Conservation (phyloP, 1,140 invertebrate genomes). For the Oreohelix idahoensis region DNA sequence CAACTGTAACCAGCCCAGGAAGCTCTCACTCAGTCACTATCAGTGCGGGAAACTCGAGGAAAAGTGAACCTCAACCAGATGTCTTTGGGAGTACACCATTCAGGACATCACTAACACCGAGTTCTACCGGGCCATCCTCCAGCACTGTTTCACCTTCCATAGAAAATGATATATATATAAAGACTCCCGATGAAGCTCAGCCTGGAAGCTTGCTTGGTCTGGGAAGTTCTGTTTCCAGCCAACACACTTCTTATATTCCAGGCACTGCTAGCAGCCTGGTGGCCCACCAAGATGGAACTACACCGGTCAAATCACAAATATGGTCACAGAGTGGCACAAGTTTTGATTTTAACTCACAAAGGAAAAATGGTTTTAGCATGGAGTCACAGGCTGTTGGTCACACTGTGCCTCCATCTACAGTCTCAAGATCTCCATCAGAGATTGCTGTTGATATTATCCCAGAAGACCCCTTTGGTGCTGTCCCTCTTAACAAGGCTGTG, state of each 20-base stretch:
- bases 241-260: background rate
- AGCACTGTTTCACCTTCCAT: constrained; percentile 50
- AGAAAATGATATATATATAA: constrained; percentile 44
- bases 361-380: too few relatives aligned
- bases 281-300: constrained; percentile 15
- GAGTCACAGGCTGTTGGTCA: background rate
- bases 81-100: constrained; percentile 86
- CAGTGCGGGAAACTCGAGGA: constrained; percentile 4
- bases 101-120: constrained; percentile 61
- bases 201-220: constrained; percentile 38
- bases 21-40: constrained; percentile 22
- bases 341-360: background rate
- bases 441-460: background rate
- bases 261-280: constrained; percentile 11
- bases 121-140: constrained; percentile 64
- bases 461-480: constrained; percentile 78
- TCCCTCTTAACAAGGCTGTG: constrained; percentile 74
- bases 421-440: background rate
- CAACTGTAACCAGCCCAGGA: constrained; percentile 33
- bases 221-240: constrained; percentile 7
- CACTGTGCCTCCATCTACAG: background rate
- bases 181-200: constrained; percentile 48
- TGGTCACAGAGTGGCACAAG: background rate
- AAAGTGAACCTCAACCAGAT: constrained; percentile 70
- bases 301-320: background rate